Conservation (phyloP, 2,113 vertebrate species). For the Cyprinodon tularosa region DNA sequence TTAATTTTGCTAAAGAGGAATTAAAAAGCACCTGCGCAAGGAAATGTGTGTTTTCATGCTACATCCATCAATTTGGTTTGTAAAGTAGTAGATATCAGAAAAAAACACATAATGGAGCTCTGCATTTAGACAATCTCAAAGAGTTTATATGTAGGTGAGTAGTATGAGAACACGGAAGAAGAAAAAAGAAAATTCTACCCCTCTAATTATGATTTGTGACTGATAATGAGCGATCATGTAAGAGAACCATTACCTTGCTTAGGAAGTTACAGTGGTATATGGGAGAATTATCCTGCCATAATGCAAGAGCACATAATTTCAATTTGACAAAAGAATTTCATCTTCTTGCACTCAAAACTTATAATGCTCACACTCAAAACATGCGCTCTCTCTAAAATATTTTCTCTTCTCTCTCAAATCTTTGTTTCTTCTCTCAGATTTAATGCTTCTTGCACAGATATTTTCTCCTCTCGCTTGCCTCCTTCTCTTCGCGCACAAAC, state of each 20-base stretch:
- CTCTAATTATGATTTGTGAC: not conserved
- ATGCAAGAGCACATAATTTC: no score
- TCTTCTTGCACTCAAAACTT: no score
- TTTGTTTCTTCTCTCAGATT: no score
- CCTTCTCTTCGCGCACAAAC: no score
- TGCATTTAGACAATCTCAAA: constrained; percentile 28
- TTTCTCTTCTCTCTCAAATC: no score
- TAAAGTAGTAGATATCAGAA: constrained; percentile 46
- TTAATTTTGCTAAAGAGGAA: constrained; percentile 62
- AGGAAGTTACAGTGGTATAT: no score
- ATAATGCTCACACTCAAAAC: no score
- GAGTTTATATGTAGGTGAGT: not conserved
- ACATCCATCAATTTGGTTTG: constrained; percentile 51
- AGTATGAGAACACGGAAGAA: constrained; percentile 16
- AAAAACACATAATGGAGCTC: constrained; percentile 28
- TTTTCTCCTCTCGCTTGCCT: no score
- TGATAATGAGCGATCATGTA: constrained; percentile 48
- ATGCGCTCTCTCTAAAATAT: no score
- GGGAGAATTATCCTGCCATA: no score
- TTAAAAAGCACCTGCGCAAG: constrained; percentile 64
- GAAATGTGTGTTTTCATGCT: constrained; percentile 62
- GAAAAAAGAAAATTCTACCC: not conserved
- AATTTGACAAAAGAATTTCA: no score
- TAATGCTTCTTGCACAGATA: no score
- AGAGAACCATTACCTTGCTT: not conserved